Base-by-base conservation (phyloP, 2,888 invertebrate species). In the Folsomia manolachei region DNA sequence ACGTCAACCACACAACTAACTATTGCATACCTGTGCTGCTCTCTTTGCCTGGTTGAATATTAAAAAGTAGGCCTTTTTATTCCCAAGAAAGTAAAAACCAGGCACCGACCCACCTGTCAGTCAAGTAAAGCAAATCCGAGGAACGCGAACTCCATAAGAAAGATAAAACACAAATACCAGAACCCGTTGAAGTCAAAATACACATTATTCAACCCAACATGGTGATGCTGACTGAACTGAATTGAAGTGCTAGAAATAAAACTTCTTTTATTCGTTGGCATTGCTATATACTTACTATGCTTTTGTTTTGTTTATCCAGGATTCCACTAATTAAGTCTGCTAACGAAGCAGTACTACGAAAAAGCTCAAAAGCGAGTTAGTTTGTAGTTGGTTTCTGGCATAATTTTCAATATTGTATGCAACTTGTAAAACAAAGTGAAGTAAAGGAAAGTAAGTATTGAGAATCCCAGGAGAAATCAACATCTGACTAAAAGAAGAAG, bases 11-110 rank as follows among this genome's bases (percentile, higher is more conserved):
- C 39, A 39, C 4, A 39, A 39, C 39, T 39, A 39, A 39, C 39
- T 39, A 39, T 9, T 9, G 4, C 4, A 39, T 39, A 39, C 39
- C 39, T 39, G 39, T 14, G 4, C 39, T 14, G 39, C 14, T n/a
- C n/a, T n/a, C n/a, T 18, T 51, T 9, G 51, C 51, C 51, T 56
- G 18, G n/a, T 56, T 56, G 56, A 56, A 56, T 56, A 56, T 56
- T 56, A 56, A 56, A 56, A 56, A 56, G 56, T 18, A 56, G 4
- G 56, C 56, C 51, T 56, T 18, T 56, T 56, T 56, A 56, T 56
- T 56, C 56, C 7, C 18, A 56, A 56, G 56, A 21, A 56, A 56
- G n/a, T n/a, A n/a, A n/a, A n/a, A n/a, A n/a, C n/a, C n/a, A n/a
- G 56, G 19, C 56, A 56, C 19, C n/a, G n/a, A n/a, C n/a, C 4